Evolutionary conservation across 1,140 invertebrate species (phyloP).

Genomic region (Pachyrhynchus sulphureomaculatus): DNA sequence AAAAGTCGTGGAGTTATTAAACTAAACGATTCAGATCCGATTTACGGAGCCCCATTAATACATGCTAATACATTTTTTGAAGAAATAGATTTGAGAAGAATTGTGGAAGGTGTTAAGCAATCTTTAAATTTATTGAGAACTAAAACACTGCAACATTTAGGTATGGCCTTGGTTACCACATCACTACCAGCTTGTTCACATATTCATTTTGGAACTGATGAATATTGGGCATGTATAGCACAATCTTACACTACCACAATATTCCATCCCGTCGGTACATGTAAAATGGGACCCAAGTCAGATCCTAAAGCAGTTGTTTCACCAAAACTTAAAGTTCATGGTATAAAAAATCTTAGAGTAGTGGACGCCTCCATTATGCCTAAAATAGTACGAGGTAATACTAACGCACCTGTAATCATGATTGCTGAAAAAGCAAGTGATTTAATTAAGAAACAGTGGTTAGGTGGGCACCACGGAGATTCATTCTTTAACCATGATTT

Average conservation of each 20-base stretch:
- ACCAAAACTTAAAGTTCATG: slow-evolving; percentile 46
- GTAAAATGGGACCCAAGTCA: slow-evolving; percentile 60
- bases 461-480: slow-evolving; percentile 17
- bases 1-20: slow-evolving; percentile 61
- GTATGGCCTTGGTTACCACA: slow-evolving; percentile 48
- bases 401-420: slow-evolving; percentile 68
- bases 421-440: slow-evolving; percentile 69
- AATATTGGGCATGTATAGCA: slow-evolving; percentile 57
- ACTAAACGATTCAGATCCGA: slow-evolving; percentile 59
- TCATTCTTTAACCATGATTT: slow-evolving; percentile 2
- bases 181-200: slow-evolving; percentile 51
- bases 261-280: slow-evolving; percentile 60
- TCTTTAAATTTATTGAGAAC: slow-evolving; percentile 55
- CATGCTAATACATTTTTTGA: slow-evolving; percentile 68
- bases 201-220: slow-evolving; percentile 51
- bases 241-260: slow-evolving; percentile 51
- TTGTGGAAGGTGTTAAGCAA: slow-evolving; percentile 58
- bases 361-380: slow-evolving; percentile 55
- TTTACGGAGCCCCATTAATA: slow-evolving; percentile 61
- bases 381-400: slow-evolving; percentile 61
- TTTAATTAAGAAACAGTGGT: slow-evolving; percentile 58
- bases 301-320: slow-evolving; percentile 51
- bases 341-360: slow-evolving; percentile 48
- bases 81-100: slow-evolving; percentile 55
- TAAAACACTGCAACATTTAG: slow-evolving; percentile 50